Percentiles rank a stretch among this genome's conserved stretches.
Evolutionary conservation across 2,888 invertebrate genomes (phyloP).

Genomic region (Heteromyza rotundicornis): DNA sequence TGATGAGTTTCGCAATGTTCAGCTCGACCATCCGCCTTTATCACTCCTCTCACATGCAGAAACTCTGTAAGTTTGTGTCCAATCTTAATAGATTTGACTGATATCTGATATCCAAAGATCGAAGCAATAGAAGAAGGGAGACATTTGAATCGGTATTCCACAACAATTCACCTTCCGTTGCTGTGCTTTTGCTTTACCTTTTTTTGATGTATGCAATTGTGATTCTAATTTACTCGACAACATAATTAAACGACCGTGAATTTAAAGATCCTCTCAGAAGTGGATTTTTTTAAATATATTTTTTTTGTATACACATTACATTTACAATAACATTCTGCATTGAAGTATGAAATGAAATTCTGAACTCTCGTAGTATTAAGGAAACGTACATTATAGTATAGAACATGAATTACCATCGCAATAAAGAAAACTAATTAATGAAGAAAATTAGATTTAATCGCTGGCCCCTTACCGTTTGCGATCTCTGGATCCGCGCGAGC

Average conservation of each 20-base stretch:
- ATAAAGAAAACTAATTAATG: too few species aligned
- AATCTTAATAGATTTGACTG: background rate
- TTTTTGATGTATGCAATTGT: background rate
- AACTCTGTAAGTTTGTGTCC: slow-evolving; percentile 38
- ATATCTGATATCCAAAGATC: too few species aligned
- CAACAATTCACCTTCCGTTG: background rate
- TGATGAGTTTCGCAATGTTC: slow-evolving; percentile 69
- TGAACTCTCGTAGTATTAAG: background rate
- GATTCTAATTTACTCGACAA: background rate
- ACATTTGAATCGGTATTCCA: background rate
- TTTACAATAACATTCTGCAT: background rate
- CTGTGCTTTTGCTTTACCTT: background rate
- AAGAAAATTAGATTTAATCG: slow-evolving; percentile 10
- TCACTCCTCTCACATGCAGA: slow-evolving; percentile 50
- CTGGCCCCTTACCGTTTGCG: slow-evolving; percentile 51
- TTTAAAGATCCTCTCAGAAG: too few species aligned
- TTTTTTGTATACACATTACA: too few species aligned
- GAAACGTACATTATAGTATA: background rate
- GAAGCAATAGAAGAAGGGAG: too few species aligned
- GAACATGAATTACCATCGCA: background rate
- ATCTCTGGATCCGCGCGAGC: slow-evolving; percentile 49
- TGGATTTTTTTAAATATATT: too few species aligned
- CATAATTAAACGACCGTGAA: too few species aligned
- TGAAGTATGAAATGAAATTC: background rate
- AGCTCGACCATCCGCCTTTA: slow-evolving; percentile 64